A percentile compares a stretch with the other conserved stretches of the same genome.
These are phyloP conservation scores for Ophioninae sp. DNA, from an alignment of 2,888 invertebrate genomes.

Conservation along the genomic window DNA sequence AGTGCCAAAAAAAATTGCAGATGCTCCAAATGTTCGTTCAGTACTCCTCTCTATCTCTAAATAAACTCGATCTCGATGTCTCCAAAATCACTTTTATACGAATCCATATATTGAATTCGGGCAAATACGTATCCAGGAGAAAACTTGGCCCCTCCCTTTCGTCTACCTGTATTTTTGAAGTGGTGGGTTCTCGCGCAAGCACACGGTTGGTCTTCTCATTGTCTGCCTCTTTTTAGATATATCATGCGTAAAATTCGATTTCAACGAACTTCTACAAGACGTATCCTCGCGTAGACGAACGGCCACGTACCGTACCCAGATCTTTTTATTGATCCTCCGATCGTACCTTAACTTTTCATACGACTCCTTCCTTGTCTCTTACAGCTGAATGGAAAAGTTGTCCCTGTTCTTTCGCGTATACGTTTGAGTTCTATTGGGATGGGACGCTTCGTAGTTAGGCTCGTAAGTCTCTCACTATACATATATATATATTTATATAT, in stretches of 20 bases:
- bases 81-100: not conserved
- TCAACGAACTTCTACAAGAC: slow-evolving; percentile 22
- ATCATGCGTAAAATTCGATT: slow-evolving; percentile 39
- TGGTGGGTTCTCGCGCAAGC: not conserved
- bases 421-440: slow-evolving; percentile 18
- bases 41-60: no score
- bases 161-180: not conserved
- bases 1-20: no score
- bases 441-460: slow-evolving; percentile 17
- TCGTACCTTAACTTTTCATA: slow-evolving; percentile 36
- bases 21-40: no score
- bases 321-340: slow-evolving; percentile 45
- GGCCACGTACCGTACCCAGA: not conserved
- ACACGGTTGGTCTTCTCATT: not conserved
- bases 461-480: slow-evolving; percentile 28
- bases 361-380: slow-evolving; percentile 15
- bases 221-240: slow-evolving; percentile 7
- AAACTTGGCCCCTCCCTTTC: slow-evolving; percentile 32
- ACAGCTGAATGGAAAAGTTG: slow-evolving; percentile 7
- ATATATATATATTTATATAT: not conserved
- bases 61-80: not conserved
- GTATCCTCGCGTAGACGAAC: slow-evolving; percentile 8
- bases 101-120: not conserved
- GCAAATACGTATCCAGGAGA: slow-evolving; percentile 11
- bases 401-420: slow-evolving; percentile 1